A percentile compares a stretch with the other conserved stretches of the same genome.
Evolutionary conservation across 2,113 vertebrate species (phyloP).

Genomic region (Erythrolamprus reginae): DNA sequence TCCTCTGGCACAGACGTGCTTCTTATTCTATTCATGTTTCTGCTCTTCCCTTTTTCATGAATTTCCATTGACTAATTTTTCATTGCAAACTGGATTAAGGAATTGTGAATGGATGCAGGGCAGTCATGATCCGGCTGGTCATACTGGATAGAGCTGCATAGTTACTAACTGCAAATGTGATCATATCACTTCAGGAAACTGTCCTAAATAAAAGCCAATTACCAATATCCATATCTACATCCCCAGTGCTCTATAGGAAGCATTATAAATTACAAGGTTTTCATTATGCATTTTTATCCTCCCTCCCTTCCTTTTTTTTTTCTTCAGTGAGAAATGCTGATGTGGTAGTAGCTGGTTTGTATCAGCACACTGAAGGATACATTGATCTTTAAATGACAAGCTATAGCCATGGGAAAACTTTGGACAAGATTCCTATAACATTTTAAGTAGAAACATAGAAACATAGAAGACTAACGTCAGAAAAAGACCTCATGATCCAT

Average conservation of each 20-base stretch:
- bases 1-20: background rate
- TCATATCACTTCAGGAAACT: too few species aligned
- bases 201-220: too few species aligned
- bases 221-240: too few species aligned
- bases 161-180: background rate
- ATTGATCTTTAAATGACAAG: background rate
- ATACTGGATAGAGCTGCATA: background rate
- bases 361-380: slow-evolving; percentile 1
- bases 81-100: background rate
- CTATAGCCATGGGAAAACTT: background rate
- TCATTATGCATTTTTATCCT: background rate
- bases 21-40: background rate
- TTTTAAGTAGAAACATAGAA: too few species aligned
- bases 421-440: background rate
- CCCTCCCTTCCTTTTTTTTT: background rate
- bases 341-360: background rate
- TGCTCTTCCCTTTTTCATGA: background rate
- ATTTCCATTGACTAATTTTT: background rate
- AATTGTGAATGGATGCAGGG: background rate
- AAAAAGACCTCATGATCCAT: too few species aligned
- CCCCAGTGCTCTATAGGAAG: background rate
- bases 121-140: background rate
- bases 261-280: background rate
- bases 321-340: background rate
- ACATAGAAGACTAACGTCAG: too few species aligned